Evolutionary conservation across 1,140 invertebrate species (phyloP).

Genomic region (Anoplophora glabripennis): DNA sequence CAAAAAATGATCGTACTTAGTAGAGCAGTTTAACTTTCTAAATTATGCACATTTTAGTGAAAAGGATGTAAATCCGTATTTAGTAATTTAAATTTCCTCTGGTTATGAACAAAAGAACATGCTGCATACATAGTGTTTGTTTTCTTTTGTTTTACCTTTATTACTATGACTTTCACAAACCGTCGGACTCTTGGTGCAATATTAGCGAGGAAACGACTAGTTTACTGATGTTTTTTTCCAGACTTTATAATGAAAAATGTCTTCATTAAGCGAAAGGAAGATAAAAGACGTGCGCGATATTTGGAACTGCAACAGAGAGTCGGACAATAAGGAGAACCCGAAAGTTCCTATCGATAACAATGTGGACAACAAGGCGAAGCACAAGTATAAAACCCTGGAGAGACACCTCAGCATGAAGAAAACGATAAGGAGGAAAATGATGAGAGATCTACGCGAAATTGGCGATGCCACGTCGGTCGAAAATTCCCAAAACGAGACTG

Average conservation of each 20-base stretch:
- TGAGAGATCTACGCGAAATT: conserved; percentile 66
- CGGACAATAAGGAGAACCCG: conserved; percentile 41
- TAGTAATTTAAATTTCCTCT: conserved; percentile 24
- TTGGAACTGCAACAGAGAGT: conserved; percentile 35
- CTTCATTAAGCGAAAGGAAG: conserved; percentile 43
- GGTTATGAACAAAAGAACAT: conserved; percentile 19
- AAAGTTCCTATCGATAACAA: conserved; percentile 26
- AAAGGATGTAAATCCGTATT: conserved; percentile 21
- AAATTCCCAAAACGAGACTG: conserved; percentile 26
- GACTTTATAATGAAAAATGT: conserved; percentile 38
- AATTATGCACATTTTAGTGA: conserved; percentile 25
- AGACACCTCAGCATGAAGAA: conserved; percentile 84
- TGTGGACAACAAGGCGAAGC: conserved; percentile 38
- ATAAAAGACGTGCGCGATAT: conserved; percentile 47
- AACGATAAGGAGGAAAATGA: conserved; percentile 81
- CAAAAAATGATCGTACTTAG: conserved; percentile 13
- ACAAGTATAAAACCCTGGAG: conserved; percentile 66
- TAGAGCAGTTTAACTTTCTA: conserved; percentile 26
- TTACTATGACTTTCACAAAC: conserved; percentile 2
- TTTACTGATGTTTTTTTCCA: conserved; percentile 23
- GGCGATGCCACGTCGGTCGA: conserved; percentile 39
- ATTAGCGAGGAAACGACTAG: conserved; percentile 3
- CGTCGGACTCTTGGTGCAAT: neutral
- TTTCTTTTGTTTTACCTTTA: conserved; percentile 17
- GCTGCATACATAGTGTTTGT: conserved; percentile 9